Base-by-base conservation (phyloP, 1,140 invertebrate species). In the Rhopalosiphum maidis region DNA sequence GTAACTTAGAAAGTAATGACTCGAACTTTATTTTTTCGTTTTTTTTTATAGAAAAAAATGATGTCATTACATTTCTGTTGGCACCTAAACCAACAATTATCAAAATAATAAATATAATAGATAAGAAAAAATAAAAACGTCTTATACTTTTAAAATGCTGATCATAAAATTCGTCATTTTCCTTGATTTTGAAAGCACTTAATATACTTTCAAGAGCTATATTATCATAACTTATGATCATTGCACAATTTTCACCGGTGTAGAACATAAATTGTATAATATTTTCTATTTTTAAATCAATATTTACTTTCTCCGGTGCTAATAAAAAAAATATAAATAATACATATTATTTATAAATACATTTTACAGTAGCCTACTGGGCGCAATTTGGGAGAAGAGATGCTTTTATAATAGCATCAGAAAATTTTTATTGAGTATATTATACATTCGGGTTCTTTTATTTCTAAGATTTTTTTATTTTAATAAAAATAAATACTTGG, bases 221-320 rank as follows among this genome's bases (percentile, higher is more conserved):
- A 86, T 96, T 96, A 93, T 96, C 96, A 46, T 97, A 96, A 94
- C 98, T 97, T 94, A 98, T 96, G 95, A 98, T 98, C 91, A 98
- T 95, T 6, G 98, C 96, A 6, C 97, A 97, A 94, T 97, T 95
- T 22, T 95, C 95, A 94, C 96, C 96, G 95, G 97, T 97, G 95
- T 97, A 97, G 88, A 96, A 96, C 94, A 97, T 95, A 93, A 97
- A 96, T 95, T 97, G 97, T 6, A 97, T 96, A 87, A 98, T 96
- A 94, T 97, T 96, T 93, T 95, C 95, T 83, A 96, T 96, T 94
- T 96, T 95, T 23, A 97, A 95, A 51, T 96, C 96, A 60, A 96
- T 96, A 93, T 96, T 95, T 35, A 94, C 95, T 95, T 96, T 22
- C 96, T 95, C 90, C 97, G 96, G 94, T 98, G 96, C 94, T 96